phyloP scores from a whole-genome alignment of 1,140 invertebrate species.

The Laupala kohalensis region DNA sequence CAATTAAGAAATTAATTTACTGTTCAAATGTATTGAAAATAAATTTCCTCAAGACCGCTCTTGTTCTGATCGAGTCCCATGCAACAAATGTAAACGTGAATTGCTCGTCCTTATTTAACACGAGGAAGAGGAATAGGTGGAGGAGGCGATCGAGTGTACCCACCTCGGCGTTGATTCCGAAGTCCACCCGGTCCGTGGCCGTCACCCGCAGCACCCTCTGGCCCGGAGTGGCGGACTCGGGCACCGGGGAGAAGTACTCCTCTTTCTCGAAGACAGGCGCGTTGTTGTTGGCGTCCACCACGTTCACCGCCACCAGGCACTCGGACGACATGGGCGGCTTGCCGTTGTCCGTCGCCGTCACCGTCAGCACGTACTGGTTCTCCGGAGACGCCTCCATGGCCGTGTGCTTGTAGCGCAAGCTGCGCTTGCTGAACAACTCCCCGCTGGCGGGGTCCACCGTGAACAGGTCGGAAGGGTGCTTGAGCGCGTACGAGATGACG shows the following conservation, averaged over 20 bases:
- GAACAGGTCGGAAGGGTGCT: slow-evolving; percentile 82
- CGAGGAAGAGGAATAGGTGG: too few species aligned
- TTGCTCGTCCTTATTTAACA: too few species aligned
- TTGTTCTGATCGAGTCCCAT: too few species aligned
- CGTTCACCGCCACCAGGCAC: slow-evolving; percentile 69
- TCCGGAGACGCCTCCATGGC: slow-evolving; percentile 64
- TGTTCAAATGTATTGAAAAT: too few species aligned
- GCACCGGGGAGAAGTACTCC: slow-evolving; percentile 68
- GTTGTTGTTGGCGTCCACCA: slow-evolving; percentile 84
- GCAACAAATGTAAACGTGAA: too few species aligned
- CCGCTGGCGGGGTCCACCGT: slow-evolving; percentile 80
- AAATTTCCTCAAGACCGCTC: too few species aligned
- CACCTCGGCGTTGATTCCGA: slow-evolving; percentile 76
- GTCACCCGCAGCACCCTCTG: slow-evolving; percentile 50
- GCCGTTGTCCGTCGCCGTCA: slow-evolving; percentile 83
- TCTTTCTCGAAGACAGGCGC: slow-evolving; percentile 62
- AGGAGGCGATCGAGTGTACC: too few species aligned
- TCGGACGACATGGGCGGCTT: slow-evolving; percentile 81
- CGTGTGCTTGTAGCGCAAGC: slow-evolving; percentile 68
- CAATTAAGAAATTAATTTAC: too few species aligned
- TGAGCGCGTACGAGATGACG: slow-evolving; percentile 77
- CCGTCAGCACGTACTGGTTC: slow-evolving; percentile 71
- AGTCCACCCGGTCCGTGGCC: slow-evolving; percentile 65
- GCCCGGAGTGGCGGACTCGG: slow-evolving; percentile 54
- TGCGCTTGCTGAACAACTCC: slow-evolving; percentile 73